Conservation (phyloP, 2,888 invertebrate species). For the Paralinhomoeus sp. region DNA sequence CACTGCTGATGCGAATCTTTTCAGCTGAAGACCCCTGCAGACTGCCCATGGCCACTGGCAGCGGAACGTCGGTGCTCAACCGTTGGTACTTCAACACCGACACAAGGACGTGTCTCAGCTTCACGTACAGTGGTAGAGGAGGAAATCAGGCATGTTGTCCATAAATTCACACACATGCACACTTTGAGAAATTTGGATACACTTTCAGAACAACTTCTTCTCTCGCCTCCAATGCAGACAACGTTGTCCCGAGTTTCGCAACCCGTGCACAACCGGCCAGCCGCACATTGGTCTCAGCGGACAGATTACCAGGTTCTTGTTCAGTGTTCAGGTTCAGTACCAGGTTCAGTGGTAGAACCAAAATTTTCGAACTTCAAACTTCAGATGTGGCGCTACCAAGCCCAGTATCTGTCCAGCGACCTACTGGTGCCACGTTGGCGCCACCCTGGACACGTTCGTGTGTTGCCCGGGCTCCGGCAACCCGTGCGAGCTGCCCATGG, state of each 20-base stretch:
- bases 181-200: too few relatives aligned
- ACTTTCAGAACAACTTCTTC: conserved; percentile 9
- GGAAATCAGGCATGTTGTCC: too few relatives aligned
- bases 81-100: conserved; percentile 14
- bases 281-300: conserved; percentile 7
- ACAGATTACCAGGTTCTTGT: background rate
- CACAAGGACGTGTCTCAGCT: conserved; percentile 8
- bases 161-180: too few relatives aligned
- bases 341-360: too few relatives aligned
- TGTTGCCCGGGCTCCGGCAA: conserved; percentile 3
- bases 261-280: conserved; percentile 7
- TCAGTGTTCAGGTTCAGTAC: too few relatives aligned
- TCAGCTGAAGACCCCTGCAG: conserved; percentile 19
- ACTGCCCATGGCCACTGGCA: conserved; percentile 19
- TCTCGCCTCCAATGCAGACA: conserved; percentile 5
- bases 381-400: conserved; percentile 6
- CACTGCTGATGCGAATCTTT: too few relatives aligned
- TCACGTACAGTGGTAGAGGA: conserved; percentile 8
- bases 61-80: conserved; percentile 20
- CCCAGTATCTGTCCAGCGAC: conserved; percentile 10
- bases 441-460: conserved; percentile 8
- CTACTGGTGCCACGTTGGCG: conserved; percentile 19
- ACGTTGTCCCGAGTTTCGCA: conserved; percentile 4
- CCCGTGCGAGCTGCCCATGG: conserved; percentile 6
- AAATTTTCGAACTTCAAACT: too few relatives aligned